These are phyloP conservation scores for Lepidostoma basale DNA, from an alignment of 1,140 invertebrate species.

Conservation along the genomic window DNA sequence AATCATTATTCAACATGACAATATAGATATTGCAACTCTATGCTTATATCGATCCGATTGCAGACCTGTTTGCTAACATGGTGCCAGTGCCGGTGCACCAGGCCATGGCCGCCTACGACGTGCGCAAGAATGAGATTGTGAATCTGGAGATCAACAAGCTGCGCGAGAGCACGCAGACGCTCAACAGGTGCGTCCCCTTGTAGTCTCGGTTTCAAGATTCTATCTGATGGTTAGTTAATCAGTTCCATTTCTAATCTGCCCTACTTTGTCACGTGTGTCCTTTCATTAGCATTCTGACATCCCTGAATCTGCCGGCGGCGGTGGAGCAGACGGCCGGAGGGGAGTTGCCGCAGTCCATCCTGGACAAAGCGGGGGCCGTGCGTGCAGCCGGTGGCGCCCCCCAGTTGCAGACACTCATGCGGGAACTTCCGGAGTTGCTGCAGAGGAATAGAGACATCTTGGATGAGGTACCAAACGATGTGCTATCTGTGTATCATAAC, in stretches of 20 bases:
- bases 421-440: constrained; percentile 88
- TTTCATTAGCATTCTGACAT: constrained; percentile 83
- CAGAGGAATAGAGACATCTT: constrained; percentile 95
- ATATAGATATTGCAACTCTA: background rate
- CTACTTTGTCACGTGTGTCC: background rate
- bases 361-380: constrained; percentile 82
- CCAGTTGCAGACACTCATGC: constrained; percentile 66
- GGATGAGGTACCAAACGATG: constrained; percentile 75
- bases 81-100: constrained; percentile 90
- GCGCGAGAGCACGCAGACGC: constrained; percentile 85
- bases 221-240: too few relatives aligned
- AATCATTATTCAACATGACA: background rate
- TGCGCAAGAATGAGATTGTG: constrained; percentile 82
- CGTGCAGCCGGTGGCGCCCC: constrained; percentile 72
- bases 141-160: constrained; percentile 79
- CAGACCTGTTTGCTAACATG: constrained; percentile 87
- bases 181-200: constrained; percentile 74
- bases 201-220: constrained; percentile 34
- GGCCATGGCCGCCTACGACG: constrained; percentile 83
- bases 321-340: constrained; percentile 84
- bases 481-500: background rate
- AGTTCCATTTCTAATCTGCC: too few relatives aligned
- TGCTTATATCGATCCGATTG: too few relatives aligned
- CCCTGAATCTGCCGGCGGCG: constrained; percentile 96
- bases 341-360: constrained; percentile 84